phyloP scores from a whole-genome alignment of 2,113 vertebrate species.

The Serinus canaria region DNA sequence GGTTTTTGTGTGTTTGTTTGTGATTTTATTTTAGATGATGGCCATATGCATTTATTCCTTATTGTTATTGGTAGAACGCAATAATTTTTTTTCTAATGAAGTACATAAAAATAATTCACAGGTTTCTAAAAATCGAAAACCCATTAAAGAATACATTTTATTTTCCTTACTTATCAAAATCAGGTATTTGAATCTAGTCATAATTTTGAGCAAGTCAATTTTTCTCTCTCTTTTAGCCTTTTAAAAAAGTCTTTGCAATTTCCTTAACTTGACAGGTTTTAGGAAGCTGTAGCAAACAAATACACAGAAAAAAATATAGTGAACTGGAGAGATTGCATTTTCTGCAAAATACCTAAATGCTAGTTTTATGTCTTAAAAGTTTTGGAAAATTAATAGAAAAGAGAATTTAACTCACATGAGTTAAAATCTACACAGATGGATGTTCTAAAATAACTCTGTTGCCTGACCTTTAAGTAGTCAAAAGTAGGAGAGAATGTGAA shows the following conservation, averaged over 20 bases:
- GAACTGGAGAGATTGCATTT: accelerated
- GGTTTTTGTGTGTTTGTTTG: accelerated
- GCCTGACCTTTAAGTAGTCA: neutral
- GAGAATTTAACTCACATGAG: neutral
- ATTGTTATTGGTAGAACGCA: neutral
- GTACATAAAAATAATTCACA: neutral
- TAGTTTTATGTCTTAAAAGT: neutral
- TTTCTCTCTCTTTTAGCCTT: neutral
- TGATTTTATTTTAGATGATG: neutral
- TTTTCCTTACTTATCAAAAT: neutral
- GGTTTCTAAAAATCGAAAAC: neutral
- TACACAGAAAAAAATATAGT: neutral
- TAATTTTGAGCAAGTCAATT: neutral
- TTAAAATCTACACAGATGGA: neutral
- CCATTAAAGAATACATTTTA: neutral
- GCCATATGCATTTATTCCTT: neutral
- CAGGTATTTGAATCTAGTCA: neutral
- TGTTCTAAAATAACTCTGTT: neutral
- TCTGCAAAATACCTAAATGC: neutral
- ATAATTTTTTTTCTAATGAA: neutral
- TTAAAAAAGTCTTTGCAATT: neutral
- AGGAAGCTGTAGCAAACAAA: neutral
- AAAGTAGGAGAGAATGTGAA: neutral
- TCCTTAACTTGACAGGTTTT: neutral
- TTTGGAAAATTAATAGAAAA: neutral